phyloP scores from a whole-genome alignment of 92 coral and sea anemone genomes.

The Muricea muricata region DNA sequence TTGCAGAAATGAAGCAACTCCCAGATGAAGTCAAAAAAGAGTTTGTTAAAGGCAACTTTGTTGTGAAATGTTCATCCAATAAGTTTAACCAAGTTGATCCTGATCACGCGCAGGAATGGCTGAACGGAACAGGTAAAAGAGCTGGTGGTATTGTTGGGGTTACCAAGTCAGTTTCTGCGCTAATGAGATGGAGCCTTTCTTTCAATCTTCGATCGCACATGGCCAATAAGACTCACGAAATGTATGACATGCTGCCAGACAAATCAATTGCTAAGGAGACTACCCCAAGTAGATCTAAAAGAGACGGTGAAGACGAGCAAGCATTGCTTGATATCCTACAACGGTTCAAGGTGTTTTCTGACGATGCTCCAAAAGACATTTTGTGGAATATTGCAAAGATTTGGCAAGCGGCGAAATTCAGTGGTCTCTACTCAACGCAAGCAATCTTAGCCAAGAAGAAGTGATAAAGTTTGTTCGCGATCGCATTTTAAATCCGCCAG shows the following conservation, averaged over 20 bases:
- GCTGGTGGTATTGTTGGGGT: slow-evolving; percentile 35
- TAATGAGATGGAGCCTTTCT: slow-evolving; percentile 2
- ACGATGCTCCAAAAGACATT: not conserved
- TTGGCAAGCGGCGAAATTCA: slow-evolving; percentile 52
- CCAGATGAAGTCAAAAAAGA: slow-evolving; percentile 49
- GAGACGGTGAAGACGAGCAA: slow-evolving; percentile 35
- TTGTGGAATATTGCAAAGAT: slow-evolving; percentile 59
- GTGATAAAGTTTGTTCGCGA: slow-evolving; percentile 33
- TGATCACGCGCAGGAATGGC: slow-evolving; percentile 53
- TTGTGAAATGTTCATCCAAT: slow-evolving; percentile 29
- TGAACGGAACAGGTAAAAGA: slow-evolving; percentile 56
- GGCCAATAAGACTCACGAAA: slow-evolving; percentile 26
- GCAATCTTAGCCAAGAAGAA: slow-evolving; percentile 46
- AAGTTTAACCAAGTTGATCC: slow-evolving; percentile 46
- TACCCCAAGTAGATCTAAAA: slow-evolving; percentile 31
- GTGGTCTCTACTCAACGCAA: slow-evolving; percentile 49
- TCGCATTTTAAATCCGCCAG: not conserved
- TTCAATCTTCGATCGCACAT: slow-evolving; percentile 43
- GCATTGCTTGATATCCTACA: slow-evolving; percentile 19
- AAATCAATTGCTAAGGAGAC: slow-evolving; percentile 8
- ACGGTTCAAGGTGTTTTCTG: slow-evolving; percentile 11
- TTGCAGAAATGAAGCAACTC: slow-evolving; percentile 60
- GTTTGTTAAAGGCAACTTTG: slow-evolving; percentile 48
- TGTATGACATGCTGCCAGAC: slow-evolving; percentile 17
- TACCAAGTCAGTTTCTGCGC: not conserved